Percentiles rank a stretch among this genome's conserved stretches.
Conservation (phyloP, 2,888 invertebrate genomes). For the Polia nebulosa region DNA sequence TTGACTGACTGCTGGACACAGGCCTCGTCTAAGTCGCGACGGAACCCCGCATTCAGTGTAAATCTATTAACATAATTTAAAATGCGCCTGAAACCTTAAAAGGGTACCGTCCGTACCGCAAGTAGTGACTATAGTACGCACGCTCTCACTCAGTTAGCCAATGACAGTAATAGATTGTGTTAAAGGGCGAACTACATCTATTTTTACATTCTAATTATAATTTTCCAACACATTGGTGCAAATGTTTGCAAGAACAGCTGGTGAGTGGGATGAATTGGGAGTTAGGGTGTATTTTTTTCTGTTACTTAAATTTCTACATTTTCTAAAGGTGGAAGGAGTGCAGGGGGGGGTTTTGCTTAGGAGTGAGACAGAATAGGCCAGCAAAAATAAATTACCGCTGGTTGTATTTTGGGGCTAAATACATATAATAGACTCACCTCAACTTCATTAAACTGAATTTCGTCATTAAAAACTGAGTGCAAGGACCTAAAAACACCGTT, state of each 20-base stretch:
- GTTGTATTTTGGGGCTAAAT: too few species aligned
- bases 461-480: too few species aligned
- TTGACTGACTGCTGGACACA: background rate
- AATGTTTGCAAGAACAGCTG: slow-evolving; percentile 44
- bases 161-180: slow-evolving; percentile 40
- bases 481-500: too few species aligned
- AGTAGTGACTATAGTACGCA: slow-evolving; percentile 8
- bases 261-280: background rate
- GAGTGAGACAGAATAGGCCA: background rate
- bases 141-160: slow-evolving; percentile 30
- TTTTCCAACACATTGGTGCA: slow-evolving; percentile 28
- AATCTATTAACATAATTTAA: background rate
- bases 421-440: too few species aligned
- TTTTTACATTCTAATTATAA: slow-evolving; percentile 47
- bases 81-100: background rate
- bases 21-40: background rate
- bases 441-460: too few species aligned
- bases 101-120: background rate
- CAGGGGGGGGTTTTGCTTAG: background rate
- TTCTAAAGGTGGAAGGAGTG: background rate
- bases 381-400: too few species aligned
- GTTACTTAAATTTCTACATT: background rate
- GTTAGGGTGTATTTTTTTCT: background rate
- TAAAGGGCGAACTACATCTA: slow-evolving; percentile 49
- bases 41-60: background rate